These are phyloP conservation scores for Hypocryptadius cinnamomeus DNA, from an alignment of 2,113 vertebrate genomes.

Conservation along the genomic window DNA sequence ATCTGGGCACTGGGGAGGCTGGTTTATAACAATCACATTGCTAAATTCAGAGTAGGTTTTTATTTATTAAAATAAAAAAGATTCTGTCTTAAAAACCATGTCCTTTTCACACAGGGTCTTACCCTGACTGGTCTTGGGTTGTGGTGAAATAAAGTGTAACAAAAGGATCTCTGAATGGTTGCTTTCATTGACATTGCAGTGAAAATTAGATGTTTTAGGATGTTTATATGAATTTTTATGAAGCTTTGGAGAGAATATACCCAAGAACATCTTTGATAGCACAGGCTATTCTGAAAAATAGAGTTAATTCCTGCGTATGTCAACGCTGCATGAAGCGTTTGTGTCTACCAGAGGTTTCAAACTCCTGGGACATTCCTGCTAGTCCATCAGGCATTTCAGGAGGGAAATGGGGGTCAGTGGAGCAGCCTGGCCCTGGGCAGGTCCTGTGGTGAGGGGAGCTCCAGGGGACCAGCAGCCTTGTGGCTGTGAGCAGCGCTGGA, in stretches of 20 bases:
- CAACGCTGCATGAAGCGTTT: rapidly evolving
- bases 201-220: background rate
- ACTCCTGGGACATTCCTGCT: background rate
- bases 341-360: background rate
- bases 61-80: background rate
- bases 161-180: background rate
- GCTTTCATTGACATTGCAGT: background rate
- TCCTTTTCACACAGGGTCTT: background rate
- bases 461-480: background rate
- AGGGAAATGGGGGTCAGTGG: too few species aligned
- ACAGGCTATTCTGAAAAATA: background rate
- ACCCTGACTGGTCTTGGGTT: rapidly evolving
- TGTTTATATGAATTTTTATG: background rate
- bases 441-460: background rate
- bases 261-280: background rate
- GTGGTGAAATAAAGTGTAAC: background rate
- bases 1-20: rapidly evolving
- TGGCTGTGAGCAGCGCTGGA: background rate
- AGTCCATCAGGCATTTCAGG: rapidly evolving
- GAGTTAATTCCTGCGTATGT: background rate
- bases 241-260: background rate
- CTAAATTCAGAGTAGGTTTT: background rate
- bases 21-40: rapidly evolving
- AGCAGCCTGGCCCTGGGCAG: background rate
- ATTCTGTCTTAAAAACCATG: background rate